phyloP scores from a whole-genome alignment of 2,797 vertebrate species.

The Psittacula echo region DNA sequence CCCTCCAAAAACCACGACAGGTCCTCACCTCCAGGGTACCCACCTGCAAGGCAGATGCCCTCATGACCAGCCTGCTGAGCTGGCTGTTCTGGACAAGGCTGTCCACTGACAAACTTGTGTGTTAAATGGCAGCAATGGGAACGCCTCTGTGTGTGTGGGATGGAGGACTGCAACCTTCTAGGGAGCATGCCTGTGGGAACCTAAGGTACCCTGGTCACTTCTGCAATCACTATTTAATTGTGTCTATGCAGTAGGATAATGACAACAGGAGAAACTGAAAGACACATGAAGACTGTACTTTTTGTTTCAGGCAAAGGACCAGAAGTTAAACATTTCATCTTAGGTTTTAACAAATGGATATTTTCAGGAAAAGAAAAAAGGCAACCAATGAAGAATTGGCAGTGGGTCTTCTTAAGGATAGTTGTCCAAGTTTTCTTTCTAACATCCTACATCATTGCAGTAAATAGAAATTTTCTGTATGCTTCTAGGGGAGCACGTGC shows the following conservation, averaged over 20 bases:
- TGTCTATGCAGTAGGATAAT: not conserved
- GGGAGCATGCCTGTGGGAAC: rapidly evolving
- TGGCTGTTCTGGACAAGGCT: not conserved
- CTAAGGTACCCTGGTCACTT: not conserved
- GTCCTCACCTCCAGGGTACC: not conserved
- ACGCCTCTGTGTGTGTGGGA: rapidly evolving
- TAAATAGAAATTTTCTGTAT: not conserved
- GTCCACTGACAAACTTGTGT: not conserved
- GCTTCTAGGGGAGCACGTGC: not conserved
- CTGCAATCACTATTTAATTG: not conserved
- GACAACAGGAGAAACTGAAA: not conserved
- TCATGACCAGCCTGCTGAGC: not conserved
- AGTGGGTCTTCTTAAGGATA: not conserved
- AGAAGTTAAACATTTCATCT: not conserved
- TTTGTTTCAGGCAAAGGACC: not conserved
- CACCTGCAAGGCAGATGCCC: not conserved
- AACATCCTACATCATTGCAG: not conserved
- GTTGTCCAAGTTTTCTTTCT: not conserved
- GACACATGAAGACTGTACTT: not conserved
- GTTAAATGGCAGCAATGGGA: not conserved
- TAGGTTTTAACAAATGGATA: not conserved
- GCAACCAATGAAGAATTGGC: not conserved
- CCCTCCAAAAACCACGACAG: not conserved
- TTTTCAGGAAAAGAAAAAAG: not conserved
- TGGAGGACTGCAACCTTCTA: rapidly evolving